Conservation (phyloP, 2,888 invertebrate genomes). For the Lapara coniferarum region DNA sequence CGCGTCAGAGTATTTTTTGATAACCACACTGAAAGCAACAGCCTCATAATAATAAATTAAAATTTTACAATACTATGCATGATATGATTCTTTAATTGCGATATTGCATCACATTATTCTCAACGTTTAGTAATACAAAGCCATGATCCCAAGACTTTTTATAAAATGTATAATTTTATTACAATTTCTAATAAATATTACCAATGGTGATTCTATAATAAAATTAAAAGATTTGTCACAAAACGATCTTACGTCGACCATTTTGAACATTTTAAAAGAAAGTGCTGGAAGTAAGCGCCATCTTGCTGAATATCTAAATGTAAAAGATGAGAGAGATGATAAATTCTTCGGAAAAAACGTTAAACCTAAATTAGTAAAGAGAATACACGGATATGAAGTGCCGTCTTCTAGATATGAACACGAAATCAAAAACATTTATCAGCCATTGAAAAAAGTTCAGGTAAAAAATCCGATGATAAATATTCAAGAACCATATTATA, state of each 20-base stretch:
- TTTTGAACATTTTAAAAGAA: neutral
- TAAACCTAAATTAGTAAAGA: constrained; percentile 1
- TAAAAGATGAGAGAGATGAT: neutral
- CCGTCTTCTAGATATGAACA: neutral
- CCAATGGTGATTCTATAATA: neutral
- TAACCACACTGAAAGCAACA: too few species aligned
- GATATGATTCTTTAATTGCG: neutral
- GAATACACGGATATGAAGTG: neutral
- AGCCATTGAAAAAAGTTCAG: neutral
- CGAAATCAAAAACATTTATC: neutral
- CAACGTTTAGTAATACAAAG: neutral
- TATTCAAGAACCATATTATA: neutral
- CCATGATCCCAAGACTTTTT: neutral
- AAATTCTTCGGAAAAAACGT: neutral
- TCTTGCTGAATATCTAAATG: neutral
- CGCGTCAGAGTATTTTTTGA: too few species aligned
- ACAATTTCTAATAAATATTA: neutral
- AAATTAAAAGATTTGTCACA: neutral
- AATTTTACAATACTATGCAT: neutral
- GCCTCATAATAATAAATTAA: too few species aligned
- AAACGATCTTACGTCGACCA: neutral
- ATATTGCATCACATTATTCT: neutral
- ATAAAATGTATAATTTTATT: neutral
- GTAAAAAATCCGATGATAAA: neutral
- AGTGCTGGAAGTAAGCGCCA: neutral